Evolutionary conservation across 2,888 invertebrate species (phyloP), one percentile per base, ranked within the genome.

Genomic region (Morpho achilles): DNA sequence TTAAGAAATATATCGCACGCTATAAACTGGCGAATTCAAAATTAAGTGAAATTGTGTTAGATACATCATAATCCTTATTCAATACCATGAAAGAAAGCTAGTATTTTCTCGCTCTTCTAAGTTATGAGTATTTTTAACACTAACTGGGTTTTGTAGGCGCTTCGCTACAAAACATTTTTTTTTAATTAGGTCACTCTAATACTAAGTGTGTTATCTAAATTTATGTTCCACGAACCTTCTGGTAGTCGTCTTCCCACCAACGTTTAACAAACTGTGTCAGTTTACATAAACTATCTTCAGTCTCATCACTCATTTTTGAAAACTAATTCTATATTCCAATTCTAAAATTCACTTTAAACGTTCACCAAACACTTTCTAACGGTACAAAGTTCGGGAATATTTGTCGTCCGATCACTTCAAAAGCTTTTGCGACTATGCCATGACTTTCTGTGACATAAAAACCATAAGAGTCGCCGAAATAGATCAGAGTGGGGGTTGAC

Each of bases 191-290:
- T 32, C 32, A 32, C 32, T 32, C 3, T 32, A 32, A 32, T 32
- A 32, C 3, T 32, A 32, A 32, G 5, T 3, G 3, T 32, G 32
- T n/a, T 32, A 45, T 45, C 39, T 45, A 45, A 51, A 23, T 45
- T 45, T 45, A 52, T 53, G 23, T 53, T 4, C 42, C 23, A 54
- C 58, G 44, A 43, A 59, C 86, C 85, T 84, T 73, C 43, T 64
- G 50, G 69, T 80, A 77, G 66, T 74, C 79, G 50, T 85, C 82
- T 68, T 86, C 82, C 85, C 86, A 87, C 87, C 87, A 88, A 2
- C 86, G 75, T 64, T 81, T 83, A 7, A 86, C 83, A 62, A 86
- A 87, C 65, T 75, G 76, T 10, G 76, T 73, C 56, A 87, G 67
- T 67, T 81, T 80, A 16, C 65, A 69, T 68, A 87, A 73, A 72